These are phyloP conservation scores for Agrenia bidenticulata DNA, from an alignment of 2,888 invertebrate species.

Conservation along the genomic window DNA sequence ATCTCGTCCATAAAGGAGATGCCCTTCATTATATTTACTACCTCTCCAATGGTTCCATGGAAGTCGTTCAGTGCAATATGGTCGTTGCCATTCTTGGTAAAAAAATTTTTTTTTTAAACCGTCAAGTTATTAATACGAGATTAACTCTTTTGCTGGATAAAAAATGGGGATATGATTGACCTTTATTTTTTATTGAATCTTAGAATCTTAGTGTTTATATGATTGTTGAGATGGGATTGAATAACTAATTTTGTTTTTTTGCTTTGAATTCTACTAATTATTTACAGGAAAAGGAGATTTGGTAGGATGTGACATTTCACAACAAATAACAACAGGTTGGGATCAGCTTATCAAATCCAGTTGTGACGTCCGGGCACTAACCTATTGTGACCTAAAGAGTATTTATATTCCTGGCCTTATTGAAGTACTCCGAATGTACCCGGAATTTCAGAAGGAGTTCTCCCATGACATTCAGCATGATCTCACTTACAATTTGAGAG, in stretches of 20 bases:
- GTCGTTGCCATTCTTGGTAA: slow-evolving; percentile 94
- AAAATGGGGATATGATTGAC: too few species aligned
- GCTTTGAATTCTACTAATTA: too few species aligned
- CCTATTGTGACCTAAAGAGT: slow-evolving; percentile 94
- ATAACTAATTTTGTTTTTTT: too few species aligned
- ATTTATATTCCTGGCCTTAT: slow-evolving; percentile 87
- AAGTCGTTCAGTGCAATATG: slow-evolving; percentile 93
- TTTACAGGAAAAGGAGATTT: slow-evolving; percentile 87
- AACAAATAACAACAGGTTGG: slow-evolving; percentile 63
- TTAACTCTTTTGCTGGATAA: too few species aligned
- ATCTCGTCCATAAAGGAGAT: slow-evolving; percentile 89
- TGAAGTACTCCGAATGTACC: slow-evolving; percentile 84
- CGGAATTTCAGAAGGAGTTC: slow-evolving; percentile 92
- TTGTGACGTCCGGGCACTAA: slow-evolving; percentile 91
- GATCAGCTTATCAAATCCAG: slow-evolving; percentile 88
- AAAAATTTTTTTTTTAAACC: slow-evolving; percentile 53
- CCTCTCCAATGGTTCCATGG: slow-evolving; percentile 95
- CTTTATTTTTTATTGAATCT: too few species aligned
- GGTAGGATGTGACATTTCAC: slow-evolving; percentile 87
- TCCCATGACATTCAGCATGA: slow-evolving; percentile 93
- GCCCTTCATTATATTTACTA: slow-evolving; percentile 92
- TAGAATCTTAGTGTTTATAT: too few species aligned
- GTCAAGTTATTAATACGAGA: too few species aligned
- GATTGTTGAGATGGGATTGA: too few species aligned
- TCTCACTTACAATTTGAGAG: slow-evolving; percentile 88